Percentiles rank a stretch among this genome's conserved stretches.
Evolutionary conservation across 2,888 invertebrate genomes (phyloP).

Genomic region (Lamproptera curius): DNA sequence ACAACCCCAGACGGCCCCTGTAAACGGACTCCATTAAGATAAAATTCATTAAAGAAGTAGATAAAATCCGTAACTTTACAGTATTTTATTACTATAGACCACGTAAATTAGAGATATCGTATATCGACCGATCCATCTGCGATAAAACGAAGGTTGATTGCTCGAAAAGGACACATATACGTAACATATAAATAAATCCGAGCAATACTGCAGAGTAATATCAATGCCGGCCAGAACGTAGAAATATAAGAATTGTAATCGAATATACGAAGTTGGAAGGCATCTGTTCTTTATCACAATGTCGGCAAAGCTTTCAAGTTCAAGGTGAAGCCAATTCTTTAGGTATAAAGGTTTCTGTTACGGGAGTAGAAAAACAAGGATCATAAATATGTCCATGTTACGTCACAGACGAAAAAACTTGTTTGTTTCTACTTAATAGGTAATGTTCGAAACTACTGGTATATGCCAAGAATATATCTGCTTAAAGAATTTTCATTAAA

Average conservation of each 20-base stretch:
- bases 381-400: background rate
- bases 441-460: background rate
- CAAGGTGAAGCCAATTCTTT: conserved; percentile 12
- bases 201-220: background rate
- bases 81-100: too few species aligned
- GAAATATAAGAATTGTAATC: conserved; percentile 7
- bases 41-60: too few species aligned
- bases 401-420: background rate
- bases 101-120: too few species aligned
- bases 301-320: conserved; percentile 9
- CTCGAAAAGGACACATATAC: too few species aligned
- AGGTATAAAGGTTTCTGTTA: too few species aligned
- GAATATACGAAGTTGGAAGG: conserved; percentile 5
- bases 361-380: background rate
- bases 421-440: too few species aligned
- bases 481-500: background rate
- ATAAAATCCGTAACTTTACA: too few species aligned
- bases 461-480: background rate
- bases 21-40: too few species aligned
- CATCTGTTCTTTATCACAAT: conserved; percentile 11
- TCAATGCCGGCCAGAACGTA: background rate
- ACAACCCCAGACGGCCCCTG: too few species aligned
- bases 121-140: background rate
- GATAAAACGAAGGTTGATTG: too few species aligned
- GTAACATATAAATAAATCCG: background rate